These are phyloP conservation scores for Meandrusa payeni DNA, from an alignment of 2,888 invertebrate species.

Conservation along the genomic window DNA sequence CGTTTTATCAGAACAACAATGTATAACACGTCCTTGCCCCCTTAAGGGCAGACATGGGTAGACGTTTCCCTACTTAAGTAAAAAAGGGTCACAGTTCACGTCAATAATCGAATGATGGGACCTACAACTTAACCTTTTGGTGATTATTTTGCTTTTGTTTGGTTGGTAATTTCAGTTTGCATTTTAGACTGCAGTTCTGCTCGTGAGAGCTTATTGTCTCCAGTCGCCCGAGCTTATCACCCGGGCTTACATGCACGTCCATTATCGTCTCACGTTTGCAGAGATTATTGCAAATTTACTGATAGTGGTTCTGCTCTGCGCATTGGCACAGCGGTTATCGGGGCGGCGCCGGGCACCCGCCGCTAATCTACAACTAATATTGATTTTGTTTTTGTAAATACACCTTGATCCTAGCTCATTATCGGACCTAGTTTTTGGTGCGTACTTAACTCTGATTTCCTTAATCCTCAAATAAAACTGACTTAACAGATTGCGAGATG, in stretches of 20 bases:
- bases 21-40: too few relatives aligned
- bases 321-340: slow-evolving; percentile 58
- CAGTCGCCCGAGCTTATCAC: slow-evolving; percentile 27
- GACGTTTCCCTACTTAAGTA: too few relatives aligned
- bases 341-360: slow-evolving; percentile 30
- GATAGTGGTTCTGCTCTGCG: slow-evolving; percentile 49
- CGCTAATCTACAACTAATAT: slow-evolving; percentile 56
- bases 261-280: slow-evolving; percentile 54
- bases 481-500: not conserved
- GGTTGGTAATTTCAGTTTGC: too few relatives aligned
- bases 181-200: too few relatives aligned
- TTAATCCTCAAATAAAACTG: slow-evolving; percentile 8
- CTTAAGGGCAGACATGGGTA: too few relatives aligned
- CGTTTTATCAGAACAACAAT: too few relatives aligned
- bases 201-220: too few relatives aligned
- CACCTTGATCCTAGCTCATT: slow-evolving; percentile 30
- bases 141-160: too few relatives aligned
- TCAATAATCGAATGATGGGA: too few relatives aligned
- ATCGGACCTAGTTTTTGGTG: slow-evolving; percentile 21
- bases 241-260: slow-evolving; percentile 32
- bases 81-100: too few relatives aligned
- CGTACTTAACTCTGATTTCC: slow-evolving; percentile 15
- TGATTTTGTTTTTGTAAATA: slow-evolving; percentile 59
- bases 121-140: too few relatives aligned
- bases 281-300: slow-evolving; percentile 67